Evolutionary conservation across 2,113 vertebrate species (phyloP).

Genomic region (Indicator indicator): DNA sequence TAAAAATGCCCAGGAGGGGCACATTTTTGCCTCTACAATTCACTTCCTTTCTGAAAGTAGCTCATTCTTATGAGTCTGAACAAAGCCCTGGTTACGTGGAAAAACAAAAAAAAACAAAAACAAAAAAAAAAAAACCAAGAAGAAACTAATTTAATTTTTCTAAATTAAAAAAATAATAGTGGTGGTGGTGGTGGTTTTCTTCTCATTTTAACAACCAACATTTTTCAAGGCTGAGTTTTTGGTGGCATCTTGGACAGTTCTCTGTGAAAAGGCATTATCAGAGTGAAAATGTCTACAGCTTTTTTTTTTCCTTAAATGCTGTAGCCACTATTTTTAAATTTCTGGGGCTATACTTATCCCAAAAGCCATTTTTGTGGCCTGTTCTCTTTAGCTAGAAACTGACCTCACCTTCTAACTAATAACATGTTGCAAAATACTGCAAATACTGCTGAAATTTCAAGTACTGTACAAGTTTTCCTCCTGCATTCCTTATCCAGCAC

Average conservation of each 20-base stretch:
- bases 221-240: background rate
- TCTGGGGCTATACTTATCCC: background rate
- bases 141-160: too few species aligned
- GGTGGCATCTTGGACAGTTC: background rate
- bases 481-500: background rate
- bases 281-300: background rate
- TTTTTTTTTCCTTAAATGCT: background rate
- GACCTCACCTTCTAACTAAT: background rate
- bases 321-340: background rate
- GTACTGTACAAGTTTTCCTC: background rate
- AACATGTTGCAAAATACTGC: background rate
- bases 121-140: background rate
- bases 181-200: background rate
- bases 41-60: background rate
- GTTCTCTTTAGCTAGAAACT: background rate
- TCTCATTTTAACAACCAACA: background rate
- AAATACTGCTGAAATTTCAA: background rate
- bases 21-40: background rate
- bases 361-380: background rate
- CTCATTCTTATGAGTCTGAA: background rate
- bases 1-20: background rate
- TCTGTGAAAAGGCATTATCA: background rate
- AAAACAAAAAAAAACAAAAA: too few species aligned
- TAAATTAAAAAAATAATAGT: background rate
- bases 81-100: background rate